These are phyloP conservation scores for Elephantulus edwardii DNA, from an alignment of 2,113 vertebrate genomes.

Conservation along the genomic window DNA sequence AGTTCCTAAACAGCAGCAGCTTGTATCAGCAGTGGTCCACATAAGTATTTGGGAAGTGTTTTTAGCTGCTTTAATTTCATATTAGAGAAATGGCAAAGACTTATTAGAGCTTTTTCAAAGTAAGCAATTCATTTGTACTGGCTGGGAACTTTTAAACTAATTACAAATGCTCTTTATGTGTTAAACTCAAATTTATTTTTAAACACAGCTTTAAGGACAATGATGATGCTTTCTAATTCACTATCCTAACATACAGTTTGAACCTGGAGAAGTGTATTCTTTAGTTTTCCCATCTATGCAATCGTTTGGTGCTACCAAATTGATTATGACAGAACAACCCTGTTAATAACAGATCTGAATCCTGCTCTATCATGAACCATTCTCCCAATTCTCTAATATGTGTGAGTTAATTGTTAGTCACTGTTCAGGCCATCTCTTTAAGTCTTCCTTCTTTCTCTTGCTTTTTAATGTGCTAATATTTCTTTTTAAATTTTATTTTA, in stretches of 20 bases:
- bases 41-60: constrained; percentile 44
- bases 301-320: background rate
- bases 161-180: constrained; percentile 19
- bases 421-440: too few relatives aligned
- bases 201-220: constrained; percentile 11
- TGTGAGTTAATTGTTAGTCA: too few relatives aligned
- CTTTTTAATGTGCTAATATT: too few relatives aligned
- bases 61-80: constrained; percentile 49
- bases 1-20: background rate
- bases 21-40: background rate
- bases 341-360: too few relatives aligned
- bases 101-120: background rate
- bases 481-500: too few relatives aligned
- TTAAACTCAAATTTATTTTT: constrained; percentile 35
- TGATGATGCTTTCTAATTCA: constrained; percentile 10
- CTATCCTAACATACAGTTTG: constrained; percentile 16
- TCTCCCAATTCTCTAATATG: too few relatives aligned
- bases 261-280: background rate
- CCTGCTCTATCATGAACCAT: too few relatives aligned
- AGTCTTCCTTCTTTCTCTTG: too few relatives aligned
- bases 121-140: background rate
- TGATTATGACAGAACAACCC: too few relatives aligned
- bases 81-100: constrained; percentile 16
- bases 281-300: constrained; percentile 24
- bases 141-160: background rate